phyloP scores from a whole-genome alignment of 2,797 vertebrate species.

The Spinus olivaceus region DNA sequence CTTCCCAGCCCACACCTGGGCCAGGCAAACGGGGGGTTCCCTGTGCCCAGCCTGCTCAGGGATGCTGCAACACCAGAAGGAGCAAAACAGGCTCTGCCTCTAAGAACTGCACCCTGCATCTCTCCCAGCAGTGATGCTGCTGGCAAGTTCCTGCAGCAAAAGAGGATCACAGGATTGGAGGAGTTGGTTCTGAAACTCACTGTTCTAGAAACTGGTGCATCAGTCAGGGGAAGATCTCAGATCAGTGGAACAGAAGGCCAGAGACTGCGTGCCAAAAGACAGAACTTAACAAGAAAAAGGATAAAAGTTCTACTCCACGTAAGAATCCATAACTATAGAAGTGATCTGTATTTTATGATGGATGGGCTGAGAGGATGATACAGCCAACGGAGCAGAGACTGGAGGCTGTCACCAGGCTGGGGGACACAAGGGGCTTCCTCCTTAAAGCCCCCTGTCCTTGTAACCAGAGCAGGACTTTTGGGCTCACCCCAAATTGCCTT shows the following conservation, averaged over 20 bases:
- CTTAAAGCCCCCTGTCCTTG: not conserved
- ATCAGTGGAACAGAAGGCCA: not conserved
- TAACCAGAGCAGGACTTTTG: not conserved
- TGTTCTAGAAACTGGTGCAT: not conserved
- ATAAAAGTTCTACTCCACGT: not conserved
- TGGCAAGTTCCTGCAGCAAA: not conserved
- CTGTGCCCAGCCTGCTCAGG: not conserved
- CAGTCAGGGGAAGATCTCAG: not conserved
- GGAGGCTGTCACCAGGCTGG: not conserved
- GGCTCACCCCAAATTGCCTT: not conserved
- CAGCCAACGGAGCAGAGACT: not conserved
- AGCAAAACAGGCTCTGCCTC: not conserved
- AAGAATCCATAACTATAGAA: not conserved
- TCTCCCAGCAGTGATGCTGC: not conserved
- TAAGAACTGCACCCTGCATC: rapidly evolving
- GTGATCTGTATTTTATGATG: not conserved
- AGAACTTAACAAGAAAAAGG: not conserved
- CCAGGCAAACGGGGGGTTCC: not conserved
- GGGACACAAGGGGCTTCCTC: not conserved
- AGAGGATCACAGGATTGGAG: not conserved
- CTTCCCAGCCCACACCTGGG: rapidly evolving
- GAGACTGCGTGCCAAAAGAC: not conserved
- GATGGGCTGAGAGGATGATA: not conserved
- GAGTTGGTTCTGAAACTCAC: not conserved
- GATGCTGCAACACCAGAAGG: rapidly evolving